These are phyloP conservation scores for Caenorhabditis imperialis DNA, from an alignment of 2,888 invertebrate species.

Conservation along the genomic window DNA sequence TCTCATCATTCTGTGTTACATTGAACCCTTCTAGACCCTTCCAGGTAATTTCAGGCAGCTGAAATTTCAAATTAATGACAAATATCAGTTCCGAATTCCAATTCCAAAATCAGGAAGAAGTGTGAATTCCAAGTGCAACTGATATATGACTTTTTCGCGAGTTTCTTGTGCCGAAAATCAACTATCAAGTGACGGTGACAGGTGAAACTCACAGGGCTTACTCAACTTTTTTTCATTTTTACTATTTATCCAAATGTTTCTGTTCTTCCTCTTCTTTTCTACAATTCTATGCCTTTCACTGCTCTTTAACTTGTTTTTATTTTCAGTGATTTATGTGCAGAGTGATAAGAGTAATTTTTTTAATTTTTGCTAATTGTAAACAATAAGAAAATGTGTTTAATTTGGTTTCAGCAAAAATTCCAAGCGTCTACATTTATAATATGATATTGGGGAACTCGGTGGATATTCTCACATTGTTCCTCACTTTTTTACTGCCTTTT, in stretches of 20 bases:
- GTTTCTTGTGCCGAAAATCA: too few relatives aligned
- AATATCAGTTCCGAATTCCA: too few relatives aligned
- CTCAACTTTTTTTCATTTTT: too few relatives aligned
- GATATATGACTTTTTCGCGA: too few relatives aligned
- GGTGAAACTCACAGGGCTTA: too few relatives aligned
- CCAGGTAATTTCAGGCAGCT: too few relatives aligned
- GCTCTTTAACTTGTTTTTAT: constrained; percentile 20
- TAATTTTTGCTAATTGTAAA: neutral
- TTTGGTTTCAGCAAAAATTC: constrained; percentile 12
- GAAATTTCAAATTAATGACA: too few relatives aligned
- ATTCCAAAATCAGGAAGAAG: too few relatives aligned
- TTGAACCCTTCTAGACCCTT: too few relatives aligned
- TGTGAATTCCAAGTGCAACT: too few relatives aligned
- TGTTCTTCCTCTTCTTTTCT: constrained; percentile 17
- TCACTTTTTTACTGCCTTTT: constrained; percentile 22
- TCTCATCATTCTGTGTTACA: too few relatives aligned
- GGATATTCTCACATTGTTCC: constrained; percentile 17
- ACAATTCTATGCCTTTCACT: constrained; percentile 6
- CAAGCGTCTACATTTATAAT: constrained; percentile 34
- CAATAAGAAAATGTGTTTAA: neutral
- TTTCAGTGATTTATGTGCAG: constrained; percentile 12
- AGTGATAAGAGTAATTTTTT: constrained; percentile 19
- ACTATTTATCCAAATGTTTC: constrained; percentile 2
- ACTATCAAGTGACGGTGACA: too few relatives aligned
- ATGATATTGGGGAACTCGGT: constrained; percentile 17